phyloP scores from a whole-genome alignment of 2,888 invertebrate genomes.

The Acleris laterana region DNA sequence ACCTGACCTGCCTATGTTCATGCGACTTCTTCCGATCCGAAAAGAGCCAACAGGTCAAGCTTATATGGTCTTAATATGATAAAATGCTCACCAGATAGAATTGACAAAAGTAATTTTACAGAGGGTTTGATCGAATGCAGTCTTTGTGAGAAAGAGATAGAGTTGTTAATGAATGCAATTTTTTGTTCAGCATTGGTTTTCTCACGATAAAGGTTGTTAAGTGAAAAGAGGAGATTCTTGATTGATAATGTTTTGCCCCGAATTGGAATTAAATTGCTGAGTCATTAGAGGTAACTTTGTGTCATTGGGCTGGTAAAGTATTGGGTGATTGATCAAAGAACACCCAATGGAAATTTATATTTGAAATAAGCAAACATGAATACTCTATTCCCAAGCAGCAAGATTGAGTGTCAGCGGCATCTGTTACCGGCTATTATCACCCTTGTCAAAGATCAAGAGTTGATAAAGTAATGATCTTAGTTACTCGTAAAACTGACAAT shows the following conservation, averaged over 20 bases:
- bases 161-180: not conserved
- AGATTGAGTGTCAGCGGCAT: no score
- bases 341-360: no score
- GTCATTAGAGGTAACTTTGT: not conserved
- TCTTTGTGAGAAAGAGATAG: conserved; percentile 5
- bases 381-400: no score
- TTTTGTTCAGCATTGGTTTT: conserved; percentile 15
- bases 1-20: conserved; percentile 8
- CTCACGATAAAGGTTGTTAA: conserved; percentile 34
- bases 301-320: not conserved
- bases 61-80: conserved; percentile 12
- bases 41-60: not conserved
- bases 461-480: no score
- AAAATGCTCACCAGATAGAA: conserved; percentile 9
- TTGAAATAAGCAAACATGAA: no score
- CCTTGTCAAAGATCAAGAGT: no score
- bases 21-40: not conserved
- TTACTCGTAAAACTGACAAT: no score
- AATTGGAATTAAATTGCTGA: conserved; percentile 31
- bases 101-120: conserved; percentile 15
- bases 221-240: conserved; percentile 23
- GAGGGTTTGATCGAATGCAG: not conserved
- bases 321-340: no score
- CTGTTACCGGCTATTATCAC: no score
- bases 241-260: conserved; percentile 28